Base-by-base conservation (phyloP, 2,113 vertebrate genomes). In the Passer domesticus region DNA sequence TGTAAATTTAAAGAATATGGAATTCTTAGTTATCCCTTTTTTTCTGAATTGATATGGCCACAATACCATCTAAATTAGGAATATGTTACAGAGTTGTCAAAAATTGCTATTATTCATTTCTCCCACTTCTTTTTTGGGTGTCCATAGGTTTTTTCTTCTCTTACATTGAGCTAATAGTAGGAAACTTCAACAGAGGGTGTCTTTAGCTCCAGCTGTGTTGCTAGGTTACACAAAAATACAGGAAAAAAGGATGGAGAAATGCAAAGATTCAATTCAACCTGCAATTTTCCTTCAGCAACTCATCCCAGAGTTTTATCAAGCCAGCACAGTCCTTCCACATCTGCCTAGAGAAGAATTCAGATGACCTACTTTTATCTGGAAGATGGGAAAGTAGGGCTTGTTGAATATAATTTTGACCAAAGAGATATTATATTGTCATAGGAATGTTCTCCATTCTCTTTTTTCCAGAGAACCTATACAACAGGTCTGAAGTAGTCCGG, bases 61-160 rank as follows among this genome's bases (percentile, higher is more conserved):
- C 7, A 6, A 4, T 56, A 37, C 10, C 5, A n/a, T 21, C 37
- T 69, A 11, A 66, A 66, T 31, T 63, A 13, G 13, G 53, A 53
- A 31, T 53, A 19, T 52, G 11, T 28, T 20, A 43, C 4, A 15
- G 13, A 23, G 27, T n/a, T 52, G 13, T 83, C n/a, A 55, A 59
- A 81, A 49, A 73, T 9, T 0, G 1, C 3, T 5, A 1, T 59
- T 24, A 31, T 19, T 58, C 2, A 16, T 55, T 11, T 63, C 10
- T 66, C 13, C 11, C 13, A 7, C 12, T 60, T 52, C 4, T n/a
- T 70, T 87, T 49, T 58, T 13, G 50, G 9, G 5, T 28, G 4
- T 58, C 11, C 1, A 0, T 66, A 28, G 33, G 1, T 14, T 30
- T 24, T 19, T 87, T 82, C 3, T n/a, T 69, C 7, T 50, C 1